Conservation (phyloP, 2,797 vertebrate genomes). For the Sebastes matsubarae region DNA sequence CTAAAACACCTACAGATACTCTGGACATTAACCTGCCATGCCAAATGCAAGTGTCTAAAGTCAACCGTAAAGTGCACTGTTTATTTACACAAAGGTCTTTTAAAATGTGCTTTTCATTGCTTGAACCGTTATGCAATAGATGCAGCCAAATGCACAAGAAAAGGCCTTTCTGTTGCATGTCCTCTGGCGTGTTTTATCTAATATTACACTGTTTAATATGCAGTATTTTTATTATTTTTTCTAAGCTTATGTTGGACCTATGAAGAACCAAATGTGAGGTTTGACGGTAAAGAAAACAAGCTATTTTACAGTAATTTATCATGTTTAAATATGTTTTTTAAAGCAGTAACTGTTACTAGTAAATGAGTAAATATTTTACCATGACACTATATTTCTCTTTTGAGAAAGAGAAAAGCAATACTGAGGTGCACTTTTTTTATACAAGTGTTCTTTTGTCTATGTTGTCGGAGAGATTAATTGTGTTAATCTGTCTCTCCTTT, state of each 20-base stretch:
- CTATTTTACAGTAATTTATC: constrained; percentile 44
- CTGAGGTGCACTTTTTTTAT: constrained; percentile 54
- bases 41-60: neutral
- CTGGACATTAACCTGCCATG: neutral
- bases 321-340: constrained; percentile 3
- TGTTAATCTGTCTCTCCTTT: constrained; percentile 15
- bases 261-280: constrained; percentile 20
- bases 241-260: neutral
- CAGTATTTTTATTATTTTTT: constrained; percentile 34
- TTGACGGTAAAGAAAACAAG: constrained; percentile 5
- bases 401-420: constrained; percentile 14
- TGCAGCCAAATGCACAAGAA: constrained; percentile 4
- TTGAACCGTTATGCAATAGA: neutral
- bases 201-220: neutral
- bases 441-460: constrained; percentile 19
- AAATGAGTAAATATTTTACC: neutral
- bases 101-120: neutral
- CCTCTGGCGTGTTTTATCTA: neutral
- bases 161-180: neutral
- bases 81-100: neutral
- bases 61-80: neutral
- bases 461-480: constrained; percentile 25
- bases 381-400: constrained; percentile 12
- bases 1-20: rapidly evolving
- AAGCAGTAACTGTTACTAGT: neutral